phyloP scores from a whole-genome alignment of 2,797 vertebrate species.

The Yasuhikotakia modesta region DNA sequence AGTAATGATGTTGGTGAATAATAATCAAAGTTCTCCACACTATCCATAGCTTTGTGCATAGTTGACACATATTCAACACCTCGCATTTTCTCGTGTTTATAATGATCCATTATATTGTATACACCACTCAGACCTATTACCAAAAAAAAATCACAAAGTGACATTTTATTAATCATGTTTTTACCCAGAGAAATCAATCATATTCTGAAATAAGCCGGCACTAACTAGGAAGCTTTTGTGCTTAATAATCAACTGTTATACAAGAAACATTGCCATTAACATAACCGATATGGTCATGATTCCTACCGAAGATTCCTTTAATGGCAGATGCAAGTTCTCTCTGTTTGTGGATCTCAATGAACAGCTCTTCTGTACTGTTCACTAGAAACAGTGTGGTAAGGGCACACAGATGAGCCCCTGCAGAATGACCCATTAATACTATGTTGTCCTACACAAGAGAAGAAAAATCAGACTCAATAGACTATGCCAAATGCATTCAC shows the following conservation, averaged over 20 bases:
- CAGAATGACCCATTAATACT: constrained; percentile 77
- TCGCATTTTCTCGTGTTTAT: constrained; percentile 74
- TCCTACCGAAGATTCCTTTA: constrained; percentile 77
- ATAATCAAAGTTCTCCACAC: constrained; percentile 73
- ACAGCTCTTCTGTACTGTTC: constrained; percentile 70
- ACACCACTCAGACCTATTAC: constrained; percentile 76
- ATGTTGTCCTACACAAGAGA: constrained; percentile 71
- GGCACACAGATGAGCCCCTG: constrained; percentile 76
- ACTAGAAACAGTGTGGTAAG: constrained; percentile 74
- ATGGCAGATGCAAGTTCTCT: constrained; percentile 62
- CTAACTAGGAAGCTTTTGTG: not conserved
- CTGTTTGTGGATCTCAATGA: constrained; percentile 68
- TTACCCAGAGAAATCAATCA: not conserved
- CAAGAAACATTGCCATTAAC: not conserved
- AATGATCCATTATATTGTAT: constrained; percentile 78
- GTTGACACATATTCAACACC: constrained; percentile 76
- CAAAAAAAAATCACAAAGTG: constrained; percentile 5
- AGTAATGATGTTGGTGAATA: constrained; percentile 74
- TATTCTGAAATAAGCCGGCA: not conserved
- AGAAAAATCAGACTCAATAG: not conserved
- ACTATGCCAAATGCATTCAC: not conserved
- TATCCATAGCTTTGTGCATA: constrained; percentile 81
- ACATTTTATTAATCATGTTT: not conserved
- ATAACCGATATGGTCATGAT: constrained; percentile 3
- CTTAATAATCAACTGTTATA: not conserved